These are phyloP conservation scores for Melanotaenia maccullochi DNA, from an alignment of 2,797 vertebrate species.

Conservation along the genomic window DNA sequence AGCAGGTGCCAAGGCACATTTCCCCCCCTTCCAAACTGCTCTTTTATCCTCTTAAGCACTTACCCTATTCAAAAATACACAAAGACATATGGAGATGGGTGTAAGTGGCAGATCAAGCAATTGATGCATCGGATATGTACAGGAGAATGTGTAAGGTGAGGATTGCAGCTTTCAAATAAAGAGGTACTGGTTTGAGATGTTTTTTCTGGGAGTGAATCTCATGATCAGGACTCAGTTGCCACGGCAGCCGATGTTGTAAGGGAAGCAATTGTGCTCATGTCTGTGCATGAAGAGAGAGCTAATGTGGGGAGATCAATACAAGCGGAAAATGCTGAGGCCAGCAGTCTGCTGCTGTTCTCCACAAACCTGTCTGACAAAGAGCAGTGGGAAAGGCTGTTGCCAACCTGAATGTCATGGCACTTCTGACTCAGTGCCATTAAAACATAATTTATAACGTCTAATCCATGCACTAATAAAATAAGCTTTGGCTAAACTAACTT, in stretches of 20 bases:
- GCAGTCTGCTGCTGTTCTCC: conserved; percentile 80
- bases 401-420: conserved; percentile 65
- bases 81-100: conserved; percentile 76
- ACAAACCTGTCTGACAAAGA: conserved; percentile 81
- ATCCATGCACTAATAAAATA: neutral
- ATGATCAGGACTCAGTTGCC: conserved; percentile 76
- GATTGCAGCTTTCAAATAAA: conserved; percentile 50
- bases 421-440: conserved; percentile 36
- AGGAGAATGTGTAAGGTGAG: conserved; percentile 55
- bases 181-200: conserved; percentile 62
- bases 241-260: conserved; percentile 79
- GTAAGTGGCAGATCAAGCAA: conserved; percentile 71
- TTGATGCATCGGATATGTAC: conserved; percentile 62
- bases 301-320: conserved; percentile 85
- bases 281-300: conserved; percentile 81
- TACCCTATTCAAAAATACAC: conserved; percentile 77
- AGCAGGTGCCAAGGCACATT: conserved; percentile 77
- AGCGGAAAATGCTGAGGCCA: conserved; percentile 84
- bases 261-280: conserved; percentile 82
- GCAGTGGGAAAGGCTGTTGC: conserved; percentile 57
- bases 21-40: conserved; percentile 72
- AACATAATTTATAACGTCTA: conserved; percentile 12
- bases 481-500: neutral
- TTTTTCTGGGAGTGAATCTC: conserved; percentile 64
- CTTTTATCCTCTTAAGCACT: conserved; percentile 82